Evolutionary conservation across 1,140 invertebrate species (phyloP).

Genomic region (Pseudomyrmex sp.): DNA sequence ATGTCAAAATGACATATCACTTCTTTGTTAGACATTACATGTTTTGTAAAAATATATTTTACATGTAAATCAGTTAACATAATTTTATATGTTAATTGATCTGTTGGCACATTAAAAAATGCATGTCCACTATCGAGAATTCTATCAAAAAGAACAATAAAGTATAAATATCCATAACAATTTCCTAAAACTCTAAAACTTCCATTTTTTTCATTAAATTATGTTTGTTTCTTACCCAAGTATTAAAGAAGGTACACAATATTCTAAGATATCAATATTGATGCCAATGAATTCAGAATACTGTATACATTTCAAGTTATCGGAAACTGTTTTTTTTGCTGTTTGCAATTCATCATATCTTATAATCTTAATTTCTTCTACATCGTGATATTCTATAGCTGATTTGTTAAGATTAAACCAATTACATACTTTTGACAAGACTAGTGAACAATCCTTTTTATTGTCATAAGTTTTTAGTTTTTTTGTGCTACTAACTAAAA

Average conservation of each 20-base stretch:
- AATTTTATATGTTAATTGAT: constrained; percentile 11
- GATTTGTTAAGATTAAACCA: constrained; percentile 62
- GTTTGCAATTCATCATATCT: constrained; percentile 64
- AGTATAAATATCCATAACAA: constrained; percentile 13
- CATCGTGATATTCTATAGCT: constrained; percentile 75
- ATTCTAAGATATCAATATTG: constrained; percentile 68
- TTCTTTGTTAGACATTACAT: constrained; percentile 38
- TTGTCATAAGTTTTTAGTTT: constrained; percentile 9
- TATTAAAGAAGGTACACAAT: constrained; percentile 76
- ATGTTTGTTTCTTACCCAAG: constrained; percentile 73
- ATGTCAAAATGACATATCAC: constrained; percentile 64
- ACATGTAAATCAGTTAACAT: constrained; percentile 64
- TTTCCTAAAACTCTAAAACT: neutral
- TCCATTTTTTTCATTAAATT: constrained; percentile 16
- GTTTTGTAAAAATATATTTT: constrained; percentile 72
- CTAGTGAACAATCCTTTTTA: neutral
- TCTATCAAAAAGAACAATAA: constrained; percentile 68
- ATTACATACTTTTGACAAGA: constrained; percentile 62
- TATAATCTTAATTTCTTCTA: constrained; percentile 65
- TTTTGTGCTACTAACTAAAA: constrained; percentile 19
- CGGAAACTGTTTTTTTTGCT: constrained; percentile 55
- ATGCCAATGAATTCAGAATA: constrained; percentile 77
- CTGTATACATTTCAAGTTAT: constrained; percentile 55
- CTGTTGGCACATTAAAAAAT: constrained; percentile 73
- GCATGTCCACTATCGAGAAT: constrained; percentile 71